These are phyloP conservation scores for Kradibia gibbosae DNA, from an alignment of 1,140 invertebrate genomes.

Conservation along the genomic window DNA sequence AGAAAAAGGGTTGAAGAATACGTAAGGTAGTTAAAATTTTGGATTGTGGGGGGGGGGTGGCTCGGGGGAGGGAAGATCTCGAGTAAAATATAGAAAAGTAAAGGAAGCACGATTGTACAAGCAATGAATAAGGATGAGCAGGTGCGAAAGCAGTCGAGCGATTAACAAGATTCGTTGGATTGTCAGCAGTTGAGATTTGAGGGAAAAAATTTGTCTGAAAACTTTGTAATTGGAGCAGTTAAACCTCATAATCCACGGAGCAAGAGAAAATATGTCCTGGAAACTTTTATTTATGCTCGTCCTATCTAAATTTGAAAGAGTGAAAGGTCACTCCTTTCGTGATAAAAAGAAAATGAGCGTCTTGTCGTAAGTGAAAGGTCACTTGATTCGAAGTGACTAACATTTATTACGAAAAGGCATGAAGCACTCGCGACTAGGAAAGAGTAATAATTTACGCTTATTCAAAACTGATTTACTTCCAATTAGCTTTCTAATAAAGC, in stretches of 20 bases:
- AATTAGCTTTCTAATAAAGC: not conserved
- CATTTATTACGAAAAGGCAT: not conserved
- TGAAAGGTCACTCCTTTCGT: not conserved
- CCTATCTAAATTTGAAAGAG: not conserved
- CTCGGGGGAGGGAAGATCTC: not conserved
- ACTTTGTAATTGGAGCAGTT: too few species aligned
- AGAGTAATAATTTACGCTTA: not conserved
- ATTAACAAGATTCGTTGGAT: not conserved
- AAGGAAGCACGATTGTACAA: too few species aligned
- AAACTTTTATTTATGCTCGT: too few species aligned
- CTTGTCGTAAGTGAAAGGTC: not conserved
- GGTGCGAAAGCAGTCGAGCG: not conserved
- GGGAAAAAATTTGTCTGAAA: not conserved
- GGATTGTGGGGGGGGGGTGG: too few species aligned
- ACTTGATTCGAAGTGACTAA: not conserved
- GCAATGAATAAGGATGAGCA: not conserved
- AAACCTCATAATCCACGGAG: too few species aligned
- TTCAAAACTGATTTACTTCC: not conserved
- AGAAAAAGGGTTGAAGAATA: slow-evolving; percentile 1
- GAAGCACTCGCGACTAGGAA: not conserved
- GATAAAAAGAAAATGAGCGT: not conserved
- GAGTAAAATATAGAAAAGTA: not conserved
- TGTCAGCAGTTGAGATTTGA: not conserved
- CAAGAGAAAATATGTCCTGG: too few species aligned
- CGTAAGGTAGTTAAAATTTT: not conserved